Evolutionary conservation across 2,888 invertebrate species (phyloP), one percentile per base, ranked within the genome.

Genomic region (Nephrotoma appendiculata): DNA sequence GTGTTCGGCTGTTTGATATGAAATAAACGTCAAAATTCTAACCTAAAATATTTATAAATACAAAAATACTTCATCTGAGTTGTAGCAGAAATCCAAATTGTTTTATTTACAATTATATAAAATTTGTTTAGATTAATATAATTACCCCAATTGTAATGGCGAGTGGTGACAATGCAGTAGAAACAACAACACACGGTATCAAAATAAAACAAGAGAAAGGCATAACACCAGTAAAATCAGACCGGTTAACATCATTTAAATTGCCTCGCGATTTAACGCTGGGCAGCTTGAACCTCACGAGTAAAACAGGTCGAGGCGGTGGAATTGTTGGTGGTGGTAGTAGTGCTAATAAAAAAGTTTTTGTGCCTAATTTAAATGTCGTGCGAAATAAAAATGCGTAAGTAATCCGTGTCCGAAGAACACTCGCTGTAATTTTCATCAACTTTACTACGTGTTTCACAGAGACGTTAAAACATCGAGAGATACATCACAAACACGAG

Each of bases 281-380:
- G 4, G 94, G 94, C 12, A 93, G 91, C 9, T 89, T 90, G n/a
- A 90, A 89, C 2, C 88, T 88, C 0, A 71, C 3, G 9, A 87
- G 88, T 4, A 88, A 88, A 6, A 87, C 88, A 41, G 87, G 87
- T n/a, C 88, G 88, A 15, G 88, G 88, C 1, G 93, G 92, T 15
- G 92, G 86, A 7, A 86, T 7, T 52, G 88, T 88, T 2, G 93
- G 92, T 31, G 92, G 41, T 85, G 42, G 19, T 85, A 42, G 86
- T 44, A 83, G 44, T 19, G 83, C 90, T 91, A 92, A 91, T 88
- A 94, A 94, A 90, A 94, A 94, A 90, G 92, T 94, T 0, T 94
- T 94, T 88, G 92, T 92, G 1, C 94, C 94, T 5, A 94, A 94
- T 89, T 90, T 94, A 86, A 94, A 94, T 89, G 94, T 93, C 0